Evolutionary conservation across 1,140 invertebrate species (phyloP), one percentile per base, ranked within the genome.

Genomic region (Drosophila subobscura): DNA sequence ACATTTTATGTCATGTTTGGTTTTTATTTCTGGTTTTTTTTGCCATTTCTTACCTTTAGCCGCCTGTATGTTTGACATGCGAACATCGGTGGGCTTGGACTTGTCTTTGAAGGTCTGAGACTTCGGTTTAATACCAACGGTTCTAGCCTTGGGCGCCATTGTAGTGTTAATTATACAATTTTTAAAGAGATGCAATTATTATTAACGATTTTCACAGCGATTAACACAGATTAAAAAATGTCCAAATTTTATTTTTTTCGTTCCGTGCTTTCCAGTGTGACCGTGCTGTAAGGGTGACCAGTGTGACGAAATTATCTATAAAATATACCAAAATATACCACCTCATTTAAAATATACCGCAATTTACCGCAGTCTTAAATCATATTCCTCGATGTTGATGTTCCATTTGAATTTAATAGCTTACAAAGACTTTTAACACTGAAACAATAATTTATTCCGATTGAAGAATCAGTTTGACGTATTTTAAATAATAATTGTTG

Each of bases 21-120:
- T 3, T 37, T 33, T 42, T 60, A 12, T 40, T 73, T 56, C 5
- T 8, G 27, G 29, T 42, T 29, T 59, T 59, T 56, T 55, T n/a
- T 0, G 6, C 3, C 23, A 66, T 72, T 78, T 72, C 79, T 92
- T 94, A 98, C 98, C 97, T 96, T 99, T 99, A 23, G 98, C 98
- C 72, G 99, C 99, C 92, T 95, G 95, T 70, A 99, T 99, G 92
- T 99, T 99, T 84, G 97, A 99, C 60, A 94, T 93, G 49, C 99
- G 95, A 90, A 99, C 98, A 93, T 99, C 97, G 12, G 95, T 94
- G 10, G 98, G 98, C 93, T 99, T 99, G 80, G 96, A 97, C 94
- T 98, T 98, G 92, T 97, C 96, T 92, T 96, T 96, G 81, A 96
- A 97, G 41, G 94, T 94, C 65, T 86, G 74, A 6, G 79, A 72